A percentile compares a stretch with the other conserved stretches of the same genome.
These are phyloP conservation scores for Noctua fimbriata DNA, from an alignment of 2,888 invertebrate genomes.

Conservation along the genomic window DNA sequence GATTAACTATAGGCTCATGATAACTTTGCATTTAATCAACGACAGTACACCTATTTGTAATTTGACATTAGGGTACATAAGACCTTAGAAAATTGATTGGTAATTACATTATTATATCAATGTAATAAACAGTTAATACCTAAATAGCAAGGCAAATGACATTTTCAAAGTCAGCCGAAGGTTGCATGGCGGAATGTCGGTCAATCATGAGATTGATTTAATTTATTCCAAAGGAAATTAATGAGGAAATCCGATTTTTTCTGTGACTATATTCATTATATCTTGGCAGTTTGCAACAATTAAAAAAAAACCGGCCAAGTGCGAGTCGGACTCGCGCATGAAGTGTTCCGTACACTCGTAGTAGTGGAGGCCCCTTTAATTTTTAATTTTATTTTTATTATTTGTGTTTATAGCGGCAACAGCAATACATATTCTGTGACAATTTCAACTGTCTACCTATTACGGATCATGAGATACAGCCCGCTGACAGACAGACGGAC, in stretches of 20 bases:
- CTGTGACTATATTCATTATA: background rate
- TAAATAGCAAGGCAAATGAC: constrained; percentile 32
- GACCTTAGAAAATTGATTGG: constrained; percentile 38
- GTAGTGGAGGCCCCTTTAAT: too few relatives aligned
- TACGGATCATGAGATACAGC: too few relatives aligned
- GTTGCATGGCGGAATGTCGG: constrained; percentile 25
- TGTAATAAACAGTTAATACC: constrained; percentile 4
- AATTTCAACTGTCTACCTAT: too few relatives aligned
- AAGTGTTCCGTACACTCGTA: too few relatives aligned
- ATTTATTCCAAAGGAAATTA: background rate
- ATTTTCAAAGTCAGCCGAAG: constrained; percentile 30
- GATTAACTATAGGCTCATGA: background rate
- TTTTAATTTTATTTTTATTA: too few relatives aligned
- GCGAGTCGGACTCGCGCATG: too few relatives aligned
- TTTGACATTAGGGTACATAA: background rate
- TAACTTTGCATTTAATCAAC: background rate
- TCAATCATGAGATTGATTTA: background rate
- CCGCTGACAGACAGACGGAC: too few relatives aligned
- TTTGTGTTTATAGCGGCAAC: too few relatives aligned
- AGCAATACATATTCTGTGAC: too few relatives aligned
- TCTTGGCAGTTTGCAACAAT: too few relatives aligned
- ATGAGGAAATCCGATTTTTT: constrained; percentile 3
- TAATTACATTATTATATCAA: constrained; percentile 3
- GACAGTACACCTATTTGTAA: background rate
- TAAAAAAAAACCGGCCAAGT: too few relatives aligned